Percentiles rank a stretch among this genome's conserved stretches.
These are phyloP conservation scores for Aphelinus certus DNA, from an alignment of 1,140 invertebrate genomes.

Conservation along the genomic window DNA sequence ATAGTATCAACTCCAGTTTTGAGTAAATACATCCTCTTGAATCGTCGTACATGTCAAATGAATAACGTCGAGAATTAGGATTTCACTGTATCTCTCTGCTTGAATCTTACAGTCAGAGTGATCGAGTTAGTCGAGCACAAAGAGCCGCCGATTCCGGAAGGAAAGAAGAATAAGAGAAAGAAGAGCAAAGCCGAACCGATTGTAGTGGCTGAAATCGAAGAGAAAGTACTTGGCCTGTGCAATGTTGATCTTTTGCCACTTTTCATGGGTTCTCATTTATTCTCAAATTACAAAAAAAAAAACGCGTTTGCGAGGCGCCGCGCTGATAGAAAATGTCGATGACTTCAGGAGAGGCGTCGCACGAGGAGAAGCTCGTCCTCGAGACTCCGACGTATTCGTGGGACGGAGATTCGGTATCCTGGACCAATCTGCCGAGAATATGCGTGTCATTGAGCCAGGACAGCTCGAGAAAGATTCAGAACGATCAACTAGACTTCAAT, in stretches of 20 bases:
- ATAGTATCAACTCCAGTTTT: slow-evolving; percentile 46
- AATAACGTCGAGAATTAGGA: not conserved
- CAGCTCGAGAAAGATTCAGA: slow-evolving; percentile 19
- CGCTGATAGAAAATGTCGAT: not conserved
- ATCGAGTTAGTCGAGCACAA: slow-evolving; percentile 2
- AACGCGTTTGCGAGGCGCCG: not conserved
- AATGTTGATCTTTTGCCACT: slow-evolving; percentile 50
- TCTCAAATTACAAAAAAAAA: not conserved
- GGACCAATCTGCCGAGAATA: slow-evolving; percentile 49
- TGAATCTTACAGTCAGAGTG: slow-evolving; percentile 21
- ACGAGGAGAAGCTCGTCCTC: slow-evolving; percentile 46
- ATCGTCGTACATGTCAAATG: not conserved
- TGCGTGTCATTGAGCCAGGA: slow-evolving; percentile 31
- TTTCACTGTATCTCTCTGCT: not conserved
- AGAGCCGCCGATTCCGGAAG: not conserved
- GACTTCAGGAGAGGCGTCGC: slow-evolving; percentile 42
- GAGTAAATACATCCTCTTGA: slow-evolving; percentile 37
- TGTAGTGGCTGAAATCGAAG: not conserved
- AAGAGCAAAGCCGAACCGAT: not conserved
- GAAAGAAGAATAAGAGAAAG: not conserved
- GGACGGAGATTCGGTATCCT: slow-evolving; percentile 38
- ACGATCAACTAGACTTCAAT: slow-evolving; percentile 35
- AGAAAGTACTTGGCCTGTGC: slow-evolving; percentile 44
- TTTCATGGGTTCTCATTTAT: slow-evolving; percentile 43
- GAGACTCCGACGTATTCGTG: slow-evolving; percentile 40